These are phyloP conservation scores for Arnoldichthys spilopterus DNA, from an alignment of 2,797 vertebrate species.

Conservation along the genomic window DNA sequence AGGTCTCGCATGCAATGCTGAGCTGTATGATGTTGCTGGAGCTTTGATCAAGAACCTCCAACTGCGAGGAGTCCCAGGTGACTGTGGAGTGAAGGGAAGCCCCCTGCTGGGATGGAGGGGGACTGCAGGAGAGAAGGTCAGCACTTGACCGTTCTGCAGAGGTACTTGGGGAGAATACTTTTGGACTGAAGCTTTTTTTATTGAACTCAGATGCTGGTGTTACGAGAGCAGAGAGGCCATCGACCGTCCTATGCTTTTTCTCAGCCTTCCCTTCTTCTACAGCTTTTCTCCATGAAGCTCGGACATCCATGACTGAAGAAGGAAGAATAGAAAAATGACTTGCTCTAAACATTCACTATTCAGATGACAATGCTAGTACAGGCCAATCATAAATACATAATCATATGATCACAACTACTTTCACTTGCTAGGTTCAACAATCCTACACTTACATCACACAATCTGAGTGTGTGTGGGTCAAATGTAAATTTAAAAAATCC, in stretches of 20 bases:
- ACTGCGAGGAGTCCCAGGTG: constrained; percentile 65
- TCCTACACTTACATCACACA: no score
- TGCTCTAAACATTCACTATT: no score
- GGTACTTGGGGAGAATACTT: background rate
- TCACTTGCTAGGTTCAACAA: no score
- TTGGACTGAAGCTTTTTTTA: background rate
- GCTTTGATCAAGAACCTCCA: constrained; percentile 53
- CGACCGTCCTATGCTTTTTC: constrained; percentile 48
- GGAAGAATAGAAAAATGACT: background rate
- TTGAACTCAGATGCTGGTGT: constrained; percentile 25
- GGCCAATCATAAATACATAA: no score
- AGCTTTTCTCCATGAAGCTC: constrained; percentile 78
- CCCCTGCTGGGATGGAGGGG: constrained; percentile 55
- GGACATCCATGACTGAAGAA: constrained; percentile 70
- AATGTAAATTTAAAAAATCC: no score
- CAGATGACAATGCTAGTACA: no score
- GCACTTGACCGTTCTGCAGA: background rate
- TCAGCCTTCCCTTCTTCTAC: constrained; percentile 70
- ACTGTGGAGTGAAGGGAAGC: constrained; percentile 51
- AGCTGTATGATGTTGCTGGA: constrained; percentile 63
- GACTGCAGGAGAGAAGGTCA: constrained; percentile 2
- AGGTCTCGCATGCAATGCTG: constrained; percentile 72
- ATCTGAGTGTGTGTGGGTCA: no score
- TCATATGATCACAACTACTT: no score
- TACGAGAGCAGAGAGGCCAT: constrained; percentile 11